A percentile compares a stretch with the other conserved stretches of the same genome.
Evolutionary conservation across 2,113 vertebrate species (phyloP).

Genomic region (Chamaea fasciata): DNA sequence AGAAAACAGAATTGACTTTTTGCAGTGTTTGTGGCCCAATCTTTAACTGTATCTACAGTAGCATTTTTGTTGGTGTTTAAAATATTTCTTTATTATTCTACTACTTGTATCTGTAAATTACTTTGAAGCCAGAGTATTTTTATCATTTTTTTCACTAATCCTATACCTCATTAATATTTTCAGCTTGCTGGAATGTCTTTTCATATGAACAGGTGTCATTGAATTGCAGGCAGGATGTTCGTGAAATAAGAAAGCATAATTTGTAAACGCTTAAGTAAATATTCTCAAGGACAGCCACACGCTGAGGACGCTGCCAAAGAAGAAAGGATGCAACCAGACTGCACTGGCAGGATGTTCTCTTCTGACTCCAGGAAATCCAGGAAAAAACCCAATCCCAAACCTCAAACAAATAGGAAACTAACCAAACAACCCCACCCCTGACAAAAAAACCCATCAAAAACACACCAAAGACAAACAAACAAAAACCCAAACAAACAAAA

Average conservation of each 20-base stretch:
- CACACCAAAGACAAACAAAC: neutral
- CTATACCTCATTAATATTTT: neutral
- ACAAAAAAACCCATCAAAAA: too few relatives aligned
- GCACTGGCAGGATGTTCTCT: neutral
- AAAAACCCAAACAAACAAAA: neutral
- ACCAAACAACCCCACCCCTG: fast-evolving
- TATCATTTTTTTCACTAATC: neutral
- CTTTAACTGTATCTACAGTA: neutral
- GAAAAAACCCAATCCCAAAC: neutral
- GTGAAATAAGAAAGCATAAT: neutral
- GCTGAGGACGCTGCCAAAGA: neutral
- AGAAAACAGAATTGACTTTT: neutral
- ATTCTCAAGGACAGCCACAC: neutral
- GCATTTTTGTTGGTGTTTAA: neutral
- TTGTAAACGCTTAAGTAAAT: neutral
- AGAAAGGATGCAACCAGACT: neutral
- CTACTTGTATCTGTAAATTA: neutral
- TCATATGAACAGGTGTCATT: neutral
- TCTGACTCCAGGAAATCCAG: neutral
- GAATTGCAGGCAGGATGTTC: neutral
- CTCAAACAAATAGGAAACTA: fast-evolving
- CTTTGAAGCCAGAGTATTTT: neutral
- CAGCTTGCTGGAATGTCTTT: neutral
- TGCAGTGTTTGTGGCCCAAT: neutral
- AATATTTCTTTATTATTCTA: neutral